Conservation (phyloP, 2,888 invertebrate species). For the Siphlonurus alternatus region DNA sequence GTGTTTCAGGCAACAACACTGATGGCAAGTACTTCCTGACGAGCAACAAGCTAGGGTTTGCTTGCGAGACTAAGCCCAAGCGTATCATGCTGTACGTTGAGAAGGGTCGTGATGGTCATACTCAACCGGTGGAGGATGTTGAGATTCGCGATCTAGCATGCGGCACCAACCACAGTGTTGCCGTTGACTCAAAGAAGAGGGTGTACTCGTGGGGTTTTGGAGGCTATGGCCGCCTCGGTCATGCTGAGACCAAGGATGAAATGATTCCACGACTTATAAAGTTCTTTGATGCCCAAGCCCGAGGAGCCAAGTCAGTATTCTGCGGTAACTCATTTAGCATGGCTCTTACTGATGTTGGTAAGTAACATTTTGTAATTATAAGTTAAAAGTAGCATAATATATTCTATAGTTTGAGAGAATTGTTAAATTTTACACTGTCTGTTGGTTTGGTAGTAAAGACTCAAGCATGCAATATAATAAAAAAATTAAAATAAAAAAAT, state of each 20-base stretch:
- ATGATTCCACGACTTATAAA: conserved; percentile 70
- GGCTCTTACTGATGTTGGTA: conserved; percentile 61
- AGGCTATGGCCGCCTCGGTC: conserved; percentile 83
- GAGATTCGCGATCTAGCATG: conserved; percentile 81
- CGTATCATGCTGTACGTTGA: conserved; percentile 74
- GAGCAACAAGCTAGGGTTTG: conserved; percentile 71
- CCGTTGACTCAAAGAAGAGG: conserved; percentile 73
- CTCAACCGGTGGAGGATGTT: conserved; percentile 60
- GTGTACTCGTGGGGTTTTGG: conserved; percentile 94
- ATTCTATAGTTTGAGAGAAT: no score
- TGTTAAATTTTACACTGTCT: no score
- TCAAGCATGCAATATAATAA: no score
- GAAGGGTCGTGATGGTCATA: conserved; percentile 70
- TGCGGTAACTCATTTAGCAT: conserved; percentile 80
- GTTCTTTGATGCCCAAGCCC: conserved; percentile 69
- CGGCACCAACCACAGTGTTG: conserved; percentile 81
- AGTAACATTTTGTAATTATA: conserved; percentile 14
- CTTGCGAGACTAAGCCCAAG: conserved; percentile 70
- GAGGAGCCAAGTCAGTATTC: conserved; percentile 63
- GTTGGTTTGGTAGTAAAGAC: no score
- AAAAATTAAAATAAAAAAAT: no score
- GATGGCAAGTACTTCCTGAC: conserved; percentile 90
- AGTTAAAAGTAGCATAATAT: no score
- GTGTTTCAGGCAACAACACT: conserved; percentile 69
- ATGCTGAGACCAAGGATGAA: conserved; percentile 86